Evolutionary conservation across 2,113 vertebrate species (phyloP).

Genomic region (Trochalopteron elliotii): DNA sequence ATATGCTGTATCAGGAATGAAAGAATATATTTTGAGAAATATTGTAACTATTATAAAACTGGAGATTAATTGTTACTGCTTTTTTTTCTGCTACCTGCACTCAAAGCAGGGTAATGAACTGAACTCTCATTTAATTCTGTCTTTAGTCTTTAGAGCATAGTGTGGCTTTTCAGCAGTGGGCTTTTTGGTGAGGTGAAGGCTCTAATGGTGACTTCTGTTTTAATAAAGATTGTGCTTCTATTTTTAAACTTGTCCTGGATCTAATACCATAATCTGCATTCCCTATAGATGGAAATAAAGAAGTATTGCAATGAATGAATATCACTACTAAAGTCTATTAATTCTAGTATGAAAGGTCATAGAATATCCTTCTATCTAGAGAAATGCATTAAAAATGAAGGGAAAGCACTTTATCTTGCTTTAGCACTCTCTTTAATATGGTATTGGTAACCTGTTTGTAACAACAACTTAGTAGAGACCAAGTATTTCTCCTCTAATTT

Average conservation of each 20-base stretch:
- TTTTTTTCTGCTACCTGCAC: background rate
- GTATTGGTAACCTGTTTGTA: background rate
- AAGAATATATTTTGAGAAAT: background rate
- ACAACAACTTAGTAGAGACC: background rate
- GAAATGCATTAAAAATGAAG: background rate
- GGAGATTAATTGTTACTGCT: background rate
- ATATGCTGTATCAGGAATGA: background rate
- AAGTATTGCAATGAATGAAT: background rate
- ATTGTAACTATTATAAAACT: background rate
- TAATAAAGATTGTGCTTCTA: background rate
- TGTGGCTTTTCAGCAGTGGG: background rate
- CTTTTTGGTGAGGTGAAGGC: background rate
- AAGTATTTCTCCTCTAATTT: constrained; percentile 5
- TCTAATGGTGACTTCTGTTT: background rate
- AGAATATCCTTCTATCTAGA: background rate
- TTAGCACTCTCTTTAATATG: background rate
- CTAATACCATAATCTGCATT: background rate
- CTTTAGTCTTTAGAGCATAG: background rate
- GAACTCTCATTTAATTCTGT: background rate
- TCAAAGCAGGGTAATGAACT: background rate
- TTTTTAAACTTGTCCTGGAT: background rate
- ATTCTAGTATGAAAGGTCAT: background rate
- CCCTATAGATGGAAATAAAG: background rate
- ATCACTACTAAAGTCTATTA: background rate
- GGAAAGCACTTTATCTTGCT: background rate